Evolutionary conservation across 2,888 invertebrate genomes (phyloP).

Genomic region (Ephialtes manifestator): DNA sequence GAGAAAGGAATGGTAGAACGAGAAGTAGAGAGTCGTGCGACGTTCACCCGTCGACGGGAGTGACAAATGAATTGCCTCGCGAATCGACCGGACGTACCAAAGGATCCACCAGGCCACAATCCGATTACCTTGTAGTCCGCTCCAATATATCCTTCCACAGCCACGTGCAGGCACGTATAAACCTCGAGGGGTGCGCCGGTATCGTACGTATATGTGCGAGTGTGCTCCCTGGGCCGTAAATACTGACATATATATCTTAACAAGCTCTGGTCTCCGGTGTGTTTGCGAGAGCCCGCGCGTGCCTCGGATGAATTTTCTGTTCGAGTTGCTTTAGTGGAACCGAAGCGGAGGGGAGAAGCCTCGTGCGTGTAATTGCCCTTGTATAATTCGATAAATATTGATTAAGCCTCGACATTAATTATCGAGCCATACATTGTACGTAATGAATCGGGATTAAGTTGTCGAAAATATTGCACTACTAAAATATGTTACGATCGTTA

Average conservation of each 20-base stretch:
- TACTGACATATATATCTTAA: slow-evolving; percentile 37
- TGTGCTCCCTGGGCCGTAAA: slow-evolving; percentile 15
- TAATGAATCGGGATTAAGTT: not conserved
- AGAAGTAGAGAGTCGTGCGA: slow-evolving; percentile 18
- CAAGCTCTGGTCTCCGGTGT: not conserved
- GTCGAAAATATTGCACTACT: not conserved
- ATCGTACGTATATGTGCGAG: not conserved
- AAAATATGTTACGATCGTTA: not conserved
- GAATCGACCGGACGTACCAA: slow-evolving; percentile 63
- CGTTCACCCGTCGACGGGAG: slow-evolving; percentile 55
- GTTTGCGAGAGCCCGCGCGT: not conserved
- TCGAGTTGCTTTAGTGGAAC: not conserved
- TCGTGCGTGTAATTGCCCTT: not conserved
- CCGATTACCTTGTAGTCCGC: slow-evolving; percentile 66
- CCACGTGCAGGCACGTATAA: slow-evolving; percentile 57
- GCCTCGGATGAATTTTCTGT: not conserved
- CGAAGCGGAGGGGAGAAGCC: not conserved
- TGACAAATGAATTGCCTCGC: slow-evolving; percentile 70
- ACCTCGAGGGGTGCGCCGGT: slow-evolving; percentile 2
- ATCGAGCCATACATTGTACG: not conserved
- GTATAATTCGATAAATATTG: slow-evolving; percentile 1
- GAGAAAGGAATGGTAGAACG: slow-evolving; percentile 34
- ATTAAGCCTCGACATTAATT: not conserved
- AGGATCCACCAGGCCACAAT: slow-evolving; percentile 64
- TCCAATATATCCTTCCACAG: slow-evolving; percentile 49